These are phyloP conservation scores for Cottoperca gobio DNA, from an alignment of 2,797 vertebrate genomes.

Conservation along the genomic window DNA sequence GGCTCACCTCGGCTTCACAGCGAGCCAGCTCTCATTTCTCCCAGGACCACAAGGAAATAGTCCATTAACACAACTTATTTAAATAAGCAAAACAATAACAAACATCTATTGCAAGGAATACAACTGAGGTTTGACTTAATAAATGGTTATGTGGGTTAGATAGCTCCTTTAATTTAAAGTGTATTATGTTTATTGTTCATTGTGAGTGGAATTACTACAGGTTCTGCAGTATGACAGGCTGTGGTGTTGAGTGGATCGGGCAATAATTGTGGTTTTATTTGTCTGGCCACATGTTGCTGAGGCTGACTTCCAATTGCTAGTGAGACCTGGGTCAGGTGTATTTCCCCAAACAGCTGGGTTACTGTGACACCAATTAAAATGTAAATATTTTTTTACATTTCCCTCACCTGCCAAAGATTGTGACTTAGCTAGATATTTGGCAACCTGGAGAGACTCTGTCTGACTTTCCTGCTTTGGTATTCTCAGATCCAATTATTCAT, in stretches of 20 bases:
- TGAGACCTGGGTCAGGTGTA: background rate
- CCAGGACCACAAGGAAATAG: constrained; percentile 3
- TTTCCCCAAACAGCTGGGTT: background rate
- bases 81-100: background rate
- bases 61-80: background rate
- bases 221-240: constrained; percentile 28
- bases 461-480: constrained; percentile 2
- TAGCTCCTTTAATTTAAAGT: background rate
- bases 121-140: background rate
- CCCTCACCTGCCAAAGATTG: background rate
- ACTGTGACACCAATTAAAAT: constrained; percentile 6
- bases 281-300: constrained; percentile 20
- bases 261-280: constrained; percentile 15
- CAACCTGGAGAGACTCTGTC: background rate
- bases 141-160: background rate
- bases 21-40: background rate
- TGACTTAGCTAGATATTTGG: background rate
- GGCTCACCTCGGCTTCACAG: background rate
- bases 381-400: background rate
- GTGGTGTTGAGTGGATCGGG: constrained; percentile 18
- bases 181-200: background rate
- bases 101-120: background rate
- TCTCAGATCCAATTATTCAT: background rate
- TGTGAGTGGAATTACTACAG: background rate
- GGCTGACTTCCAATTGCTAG: constrained; percentile 9